phyloP scores from a whole-genome alignment of 1,140 invertebrate species.

The Papilio machaon region DNA sequence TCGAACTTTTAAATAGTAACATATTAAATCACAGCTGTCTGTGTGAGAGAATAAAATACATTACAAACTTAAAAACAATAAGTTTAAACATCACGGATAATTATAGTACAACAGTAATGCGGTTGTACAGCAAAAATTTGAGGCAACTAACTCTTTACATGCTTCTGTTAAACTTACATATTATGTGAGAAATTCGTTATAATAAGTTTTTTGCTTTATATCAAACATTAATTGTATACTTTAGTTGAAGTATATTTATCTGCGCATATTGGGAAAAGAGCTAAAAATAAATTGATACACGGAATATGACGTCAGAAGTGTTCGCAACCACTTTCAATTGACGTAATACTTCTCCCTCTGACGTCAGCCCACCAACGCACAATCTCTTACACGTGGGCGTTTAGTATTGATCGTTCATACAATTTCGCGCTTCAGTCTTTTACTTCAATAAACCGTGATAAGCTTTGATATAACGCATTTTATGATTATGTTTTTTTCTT shows the following conservation, averaged over 20 bases:
- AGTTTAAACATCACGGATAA: too few relatives aligned
- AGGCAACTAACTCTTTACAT: too few relatives aligned
- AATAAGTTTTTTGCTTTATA: too few relatives aligned
- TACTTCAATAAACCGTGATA: neutral
- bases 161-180: too few relatives aligned
- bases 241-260: neutral
- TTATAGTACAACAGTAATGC: too few relatives aligned
- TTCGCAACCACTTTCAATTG: neutral
- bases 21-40: too few relatives aligned
- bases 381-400: neutral
- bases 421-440: neutral
- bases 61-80: too few relatives aligned
- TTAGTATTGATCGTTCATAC: neutral
- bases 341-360: neutral
- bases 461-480: neutral
- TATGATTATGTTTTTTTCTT: neutral
- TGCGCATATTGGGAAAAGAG: neutral
- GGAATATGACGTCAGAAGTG: conserved; percentile 1
- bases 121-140: too few relatives aligned
- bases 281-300: neutral
- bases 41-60: too few relatives aligned
- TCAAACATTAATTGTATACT: neutral
- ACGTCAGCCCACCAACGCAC: neutral
- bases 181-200: too few relatives aligned
- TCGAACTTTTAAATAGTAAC: neutral